Percentiles rank a stretch among this genome's conserved stretches.
Evolutionary conservation across 2,113 vertebrate genomes (phyloP).

Genomic region (Ardeotis arabs): DNA sequence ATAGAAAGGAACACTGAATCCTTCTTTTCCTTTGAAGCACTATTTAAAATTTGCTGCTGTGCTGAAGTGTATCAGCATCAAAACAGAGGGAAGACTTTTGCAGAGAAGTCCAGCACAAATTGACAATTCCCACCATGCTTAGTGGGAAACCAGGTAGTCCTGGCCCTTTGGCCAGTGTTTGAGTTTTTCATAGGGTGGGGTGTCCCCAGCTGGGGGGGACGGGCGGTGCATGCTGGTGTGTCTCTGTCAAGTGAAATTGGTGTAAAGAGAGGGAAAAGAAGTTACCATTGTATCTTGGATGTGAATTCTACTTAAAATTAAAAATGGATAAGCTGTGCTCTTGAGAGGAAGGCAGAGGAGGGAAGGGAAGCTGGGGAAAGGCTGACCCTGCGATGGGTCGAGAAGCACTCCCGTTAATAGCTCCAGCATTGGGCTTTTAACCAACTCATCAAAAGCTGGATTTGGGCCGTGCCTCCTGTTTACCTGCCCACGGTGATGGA

Average conservation of each 20-base stretch:
- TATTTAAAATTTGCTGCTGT: not conserved
- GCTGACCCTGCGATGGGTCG: not conserved
- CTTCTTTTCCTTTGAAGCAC: not conserved
- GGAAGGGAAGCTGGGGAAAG: not conserved
- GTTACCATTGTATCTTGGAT: not conserved
- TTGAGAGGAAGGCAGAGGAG: not conserved
- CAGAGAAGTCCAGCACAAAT: not conserved
- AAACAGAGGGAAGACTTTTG: not conserved
- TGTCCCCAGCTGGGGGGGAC: not conserved
- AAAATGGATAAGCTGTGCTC: not conserved
- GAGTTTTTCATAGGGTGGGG: not conserved
- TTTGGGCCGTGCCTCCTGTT: not conserved
- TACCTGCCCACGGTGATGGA: not conserved
- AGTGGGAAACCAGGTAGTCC: not conserved
- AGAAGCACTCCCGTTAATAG: not conserved
- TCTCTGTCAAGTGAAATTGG: fast-evolving
- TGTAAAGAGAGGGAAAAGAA: not conserved
- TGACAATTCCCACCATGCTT: not conserved
- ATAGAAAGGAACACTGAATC: not conserved
- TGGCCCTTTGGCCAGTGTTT: not conserved
- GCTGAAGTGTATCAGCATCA: not conserved
- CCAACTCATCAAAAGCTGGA: not conserved
- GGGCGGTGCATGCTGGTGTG: not conserved
- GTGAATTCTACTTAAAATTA: not conserved
- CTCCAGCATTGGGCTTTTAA: not conserved